Base-by-base conservation (phyloP, 1,140 invertebrate species). In the Drosophila arawakana region DNA sequence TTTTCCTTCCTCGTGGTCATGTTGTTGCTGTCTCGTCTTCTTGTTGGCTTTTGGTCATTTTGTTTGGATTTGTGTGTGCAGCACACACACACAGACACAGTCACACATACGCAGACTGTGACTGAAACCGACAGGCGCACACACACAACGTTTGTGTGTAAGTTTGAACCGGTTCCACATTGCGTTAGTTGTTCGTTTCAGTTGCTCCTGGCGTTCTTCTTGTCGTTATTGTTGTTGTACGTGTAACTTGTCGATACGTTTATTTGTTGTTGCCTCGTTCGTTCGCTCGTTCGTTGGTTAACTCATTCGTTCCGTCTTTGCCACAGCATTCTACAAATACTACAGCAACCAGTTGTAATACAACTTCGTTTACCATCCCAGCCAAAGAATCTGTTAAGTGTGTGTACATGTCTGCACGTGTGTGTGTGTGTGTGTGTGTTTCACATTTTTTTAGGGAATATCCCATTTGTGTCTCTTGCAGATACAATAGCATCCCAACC, bases 281-380 rank as follows among this genome's bases (percentile, higher is more conserved):
- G 44, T 68, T 61, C 66, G 73, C 72, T 62, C 60, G 60, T 59
- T 80, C 21, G 46, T 46, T 58, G 25, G 25, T 30, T 30, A 4
- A 30, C 49, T n/a, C 57, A 49, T 39, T 39, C 37, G 37, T 9
- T 39, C 60, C 55, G 73, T 77, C 18, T 69, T 73, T 61, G 57
- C 80, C 71, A 44, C 73, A 57, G 61, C 82, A 86, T 81, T 85
- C 79, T 86, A 86, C 82, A 83, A 86, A 88, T 86, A 86, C 83
- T 86, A 86, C 78, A 76, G 78, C 78, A 82, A 77, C 47, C 66
- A 83, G 82, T 80, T 88, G 82, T 86, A 88, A 52, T 86, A 86
- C 82, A 86, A 86, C 83, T 88, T 86, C 83, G 82, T 80, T 72
- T 80, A 49, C 49, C 54, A 66, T 83, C 67, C 70, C 67, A 60